These are phyloP conservation scores for Tiphia femorata DNA, from an alignment of 2,888 invertebrate species.

Conservation along the genomic window DNA sequence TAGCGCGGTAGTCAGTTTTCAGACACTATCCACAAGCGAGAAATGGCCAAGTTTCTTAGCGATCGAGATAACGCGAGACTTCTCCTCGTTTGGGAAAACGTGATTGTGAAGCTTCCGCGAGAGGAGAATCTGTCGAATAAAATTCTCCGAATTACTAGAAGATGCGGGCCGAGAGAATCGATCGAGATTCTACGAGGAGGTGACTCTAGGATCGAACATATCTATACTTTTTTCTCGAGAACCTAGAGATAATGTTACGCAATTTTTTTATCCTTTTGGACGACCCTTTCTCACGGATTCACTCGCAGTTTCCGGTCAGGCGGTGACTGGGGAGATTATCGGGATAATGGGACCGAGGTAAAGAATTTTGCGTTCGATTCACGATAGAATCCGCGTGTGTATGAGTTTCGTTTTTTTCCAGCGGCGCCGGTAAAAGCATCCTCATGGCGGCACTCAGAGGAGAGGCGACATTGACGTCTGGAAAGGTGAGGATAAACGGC, in stretches of 20 bases:
- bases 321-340: constrained; percentile 57
- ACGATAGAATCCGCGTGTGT: background rate
- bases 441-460: constrained; percentile 72
- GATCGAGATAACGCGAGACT: background rate
- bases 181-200: constrained; percentile 39
- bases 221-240: too few species aligned
- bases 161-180: background rate
- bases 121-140: constrained; percentile 9
- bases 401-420: constrained; percentile 49
- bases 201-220: too few species aligned
- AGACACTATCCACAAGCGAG: too few species aligned
- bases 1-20: too few species aligned
- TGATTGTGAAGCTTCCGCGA: constrained; percentile 24
- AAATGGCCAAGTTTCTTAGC: too few species aligned
- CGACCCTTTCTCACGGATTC: too few species aligned
- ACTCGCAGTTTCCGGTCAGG: constrained; percentile 61
- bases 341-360: constrained; percentile 68
- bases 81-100: constrained; percentile 34
- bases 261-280: background rate
- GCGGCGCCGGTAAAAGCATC: constrained; percentile 75
- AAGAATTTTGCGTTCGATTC: background rate
- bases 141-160: constrained; percentile 8
- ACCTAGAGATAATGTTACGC: background rate
- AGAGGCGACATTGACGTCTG: constrained; percentile 69
- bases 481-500: constrained; percentile 68